These are phyloP conservation scores for Bilobella aurantiaca DNA, from an alignment of 1,140 invertebrate genomes.

Conservation along the genomic window DNA sequence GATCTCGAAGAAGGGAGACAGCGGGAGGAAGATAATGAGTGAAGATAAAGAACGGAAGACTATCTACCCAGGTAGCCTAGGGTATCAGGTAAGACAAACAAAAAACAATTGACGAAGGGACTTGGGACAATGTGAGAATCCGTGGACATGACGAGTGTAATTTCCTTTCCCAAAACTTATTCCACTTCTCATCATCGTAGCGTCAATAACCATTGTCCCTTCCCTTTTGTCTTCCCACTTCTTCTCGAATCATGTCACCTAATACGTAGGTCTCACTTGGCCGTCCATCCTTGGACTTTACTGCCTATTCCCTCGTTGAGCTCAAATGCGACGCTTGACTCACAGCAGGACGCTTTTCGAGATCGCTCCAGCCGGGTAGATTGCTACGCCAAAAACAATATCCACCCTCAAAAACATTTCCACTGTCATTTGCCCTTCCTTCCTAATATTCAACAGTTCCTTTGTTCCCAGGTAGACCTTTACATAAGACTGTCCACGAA, in stretches of 20 bases:
- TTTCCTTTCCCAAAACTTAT: not conserved
- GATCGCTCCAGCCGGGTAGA: not conserved
- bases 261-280: not conserved
- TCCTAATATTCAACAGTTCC: not conserved
- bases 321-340: not conserved
- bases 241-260: slow-evolving; percentile 3
- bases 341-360: not conserved
- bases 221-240: not conserved
- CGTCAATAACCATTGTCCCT: slow-evolving; percentile 1
- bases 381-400: not conserved
- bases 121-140: not conserved
- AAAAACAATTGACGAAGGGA: not conserved
- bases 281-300: slow-evolving; percentile 2
- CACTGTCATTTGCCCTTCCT: not conserved
- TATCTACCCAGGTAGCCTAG: too few relatives aligned
- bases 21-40: slow-evolving; percentile 4
- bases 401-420: not conserved
- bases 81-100: too few relatives aligned
- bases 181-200: slow-evolving; percentile 3
- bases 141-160: slow-evolving; percentile 9
- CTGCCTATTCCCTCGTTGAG: not conserved
- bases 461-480: not conserved
- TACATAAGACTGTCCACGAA: not conserved
- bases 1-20: not conserved
- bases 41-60: not conserved